A percentile compares a stretch with the other conserved stretches of the same genome.
Evolutionary conservation across 1,140 invertebrate species (phyloP).

Genomic region (Hyposmocoma kahamanoa): DNA sequence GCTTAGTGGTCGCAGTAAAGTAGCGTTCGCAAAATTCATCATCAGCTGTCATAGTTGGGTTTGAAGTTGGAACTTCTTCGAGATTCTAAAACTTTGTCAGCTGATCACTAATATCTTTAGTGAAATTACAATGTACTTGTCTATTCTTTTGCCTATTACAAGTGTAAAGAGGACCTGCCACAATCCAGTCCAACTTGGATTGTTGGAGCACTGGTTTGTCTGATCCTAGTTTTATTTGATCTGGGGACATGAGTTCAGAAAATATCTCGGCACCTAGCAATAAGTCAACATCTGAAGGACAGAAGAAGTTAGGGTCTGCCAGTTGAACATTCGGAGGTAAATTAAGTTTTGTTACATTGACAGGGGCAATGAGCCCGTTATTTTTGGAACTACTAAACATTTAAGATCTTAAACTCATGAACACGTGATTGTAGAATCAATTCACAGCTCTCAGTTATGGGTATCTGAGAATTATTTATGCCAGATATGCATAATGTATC

Average conservation of each 20-base stretch:
- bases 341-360: background rate
- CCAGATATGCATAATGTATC: background rate
- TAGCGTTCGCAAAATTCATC: conserved; percentile 28
- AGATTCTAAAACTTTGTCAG: conserved; percentile 24
- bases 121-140: conserved; percentile 6
- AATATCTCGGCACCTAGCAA: background rate
- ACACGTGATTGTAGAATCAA: conserved; percentile 9
- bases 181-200: background rate
- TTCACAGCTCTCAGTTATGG: conserved; percentile 4
- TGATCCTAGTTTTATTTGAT: background rate
- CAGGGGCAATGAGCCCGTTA: background rate
- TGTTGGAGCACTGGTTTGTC: background rate
- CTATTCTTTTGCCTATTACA: background rate
- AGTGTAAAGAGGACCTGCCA: background rate
- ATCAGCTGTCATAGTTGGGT: conserved; percentile 16
- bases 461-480: background rate
- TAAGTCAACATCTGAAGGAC: background rate
- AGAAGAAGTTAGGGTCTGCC: background rate
- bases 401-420: conserved; percentile 3
- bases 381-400: background rate
- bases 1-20: conserved; percentile 22
- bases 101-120: conserved; percentile 13
- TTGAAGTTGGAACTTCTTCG: conserved; percentile 9
- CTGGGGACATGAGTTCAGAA: background rate
- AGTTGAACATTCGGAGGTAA: background rate